These are phyloP conservation scores for Etheostoma spectabile DNA, from an alignment of 2,113 vertebrate species.

Conservation along the genomic window DNA sequence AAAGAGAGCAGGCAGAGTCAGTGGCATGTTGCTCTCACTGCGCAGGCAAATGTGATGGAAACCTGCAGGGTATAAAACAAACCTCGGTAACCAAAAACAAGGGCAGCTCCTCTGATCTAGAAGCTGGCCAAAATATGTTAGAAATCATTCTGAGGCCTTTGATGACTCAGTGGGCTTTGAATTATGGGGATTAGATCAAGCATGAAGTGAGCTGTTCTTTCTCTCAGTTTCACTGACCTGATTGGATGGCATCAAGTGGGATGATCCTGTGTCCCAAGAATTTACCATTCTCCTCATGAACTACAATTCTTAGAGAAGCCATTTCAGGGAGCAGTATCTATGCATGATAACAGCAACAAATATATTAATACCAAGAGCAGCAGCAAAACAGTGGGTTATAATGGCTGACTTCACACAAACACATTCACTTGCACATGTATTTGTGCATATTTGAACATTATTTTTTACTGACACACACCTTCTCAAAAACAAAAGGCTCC, in stretches of 20 bases:
- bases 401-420: not conserved
- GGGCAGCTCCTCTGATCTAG: conserved; percentile 19
- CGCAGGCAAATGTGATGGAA: conserved; percentile 95
- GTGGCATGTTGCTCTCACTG: conserved; percentile 94
- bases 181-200: conserved; percentile 42
- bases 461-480: conserved; percentile 82
- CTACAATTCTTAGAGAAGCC: conserved; percentile 91
- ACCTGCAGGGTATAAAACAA: conserved; percentile 80
- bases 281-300: conserved; percentile 93
- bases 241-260: conserved; percentile 90
- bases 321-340: conserved; percentile 95
- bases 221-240: conserved; percentile 83
- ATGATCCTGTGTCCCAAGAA: conserved; percentile 97
- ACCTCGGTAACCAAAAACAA: conserved; percentile 34
- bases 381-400: not conserved
- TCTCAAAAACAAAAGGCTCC: conserved; percentile 97
- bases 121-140: conserved; percentile 3
- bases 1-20: conserved; percentile 93
- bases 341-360: conserved; percentile 44
- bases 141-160: conserved; percentile 9
- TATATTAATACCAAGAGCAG: not conserved
- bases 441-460: not conserved
- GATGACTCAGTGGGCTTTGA: conserved; percentile 29
- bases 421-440: not conserved
- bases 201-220: not conserved